These are phyloP conservation scores for Papilio xuthus DNA, from an alignment of 1,140 invertebrate species.

Conservation along the genomic window DNA sequence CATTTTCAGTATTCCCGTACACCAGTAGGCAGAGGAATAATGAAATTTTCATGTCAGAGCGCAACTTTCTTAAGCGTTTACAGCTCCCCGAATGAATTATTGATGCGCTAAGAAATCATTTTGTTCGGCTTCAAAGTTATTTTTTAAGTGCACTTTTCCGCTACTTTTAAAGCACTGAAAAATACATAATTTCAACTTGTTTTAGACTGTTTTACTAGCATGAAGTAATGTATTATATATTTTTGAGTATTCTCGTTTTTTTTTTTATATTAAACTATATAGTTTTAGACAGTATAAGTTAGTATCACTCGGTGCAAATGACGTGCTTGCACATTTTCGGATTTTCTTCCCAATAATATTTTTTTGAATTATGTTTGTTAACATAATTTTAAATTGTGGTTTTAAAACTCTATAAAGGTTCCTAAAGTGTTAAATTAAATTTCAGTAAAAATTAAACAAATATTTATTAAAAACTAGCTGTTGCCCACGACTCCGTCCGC, in stretches of 20 bases:
- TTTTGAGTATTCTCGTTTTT: too few relatives aligned
- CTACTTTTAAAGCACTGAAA: neutral
- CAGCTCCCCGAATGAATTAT: constrained; percentile 14
- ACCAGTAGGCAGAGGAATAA: constrained; percentile 14
- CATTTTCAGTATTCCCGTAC: neutral
- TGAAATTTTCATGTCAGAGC: constrained; percentile 34
- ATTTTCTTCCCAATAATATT: too few relatives aligned
- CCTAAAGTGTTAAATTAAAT: too few relatives aligned
- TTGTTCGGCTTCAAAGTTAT: constrained; percentile 1
- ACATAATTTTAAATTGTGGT: too few relatives aligned
- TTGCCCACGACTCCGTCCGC: neutral
- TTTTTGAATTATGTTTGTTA: too few relatives aligned
- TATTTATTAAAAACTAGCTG: neutral
- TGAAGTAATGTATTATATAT: too few relatives aligned
- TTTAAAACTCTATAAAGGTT: too few relatives aligned
- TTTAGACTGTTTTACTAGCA: neutral
- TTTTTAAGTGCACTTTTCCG: neutral
- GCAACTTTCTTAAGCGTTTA: constrained; percentile 29
- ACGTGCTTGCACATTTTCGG: too few relatives aligned
- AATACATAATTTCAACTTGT: neutral
- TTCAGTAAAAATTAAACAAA: neutral
- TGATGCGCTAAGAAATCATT: constrained; percentile 17
- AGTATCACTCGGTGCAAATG: too few relatives aligned
- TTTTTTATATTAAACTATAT: too few relatives aligned
- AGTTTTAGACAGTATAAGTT: too few relatives aligned